These are phyloP conservation scores for Hypomesus transpacificus DNA, from an alignment of 2,113 vertebrate species.

Conservation along the genomic window DNA sequence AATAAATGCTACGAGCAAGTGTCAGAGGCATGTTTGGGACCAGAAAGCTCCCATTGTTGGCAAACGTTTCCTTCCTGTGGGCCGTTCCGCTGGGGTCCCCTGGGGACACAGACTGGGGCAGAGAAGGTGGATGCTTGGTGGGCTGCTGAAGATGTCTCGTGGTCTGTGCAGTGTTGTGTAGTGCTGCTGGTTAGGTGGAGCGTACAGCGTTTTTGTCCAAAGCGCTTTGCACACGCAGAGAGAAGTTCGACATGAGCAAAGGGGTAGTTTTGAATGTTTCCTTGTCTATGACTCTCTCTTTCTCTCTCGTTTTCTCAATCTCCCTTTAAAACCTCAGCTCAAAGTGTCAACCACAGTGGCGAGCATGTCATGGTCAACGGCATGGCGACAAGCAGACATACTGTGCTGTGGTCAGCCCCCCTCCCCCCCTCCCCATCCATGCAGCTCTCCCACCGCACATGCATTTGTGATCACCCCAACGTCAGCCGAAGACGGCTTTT, in stretches of 20 bases:
- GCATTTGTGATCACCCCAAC: slow-evolving; percentile 48
- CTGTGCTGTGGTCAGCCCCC: not conserved
- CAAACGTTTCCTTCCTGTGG: not conserved
- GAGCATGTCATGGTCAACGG: too few species aligned
- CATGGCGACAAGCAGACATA: not conserved
- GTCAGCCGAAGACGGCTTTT: slow-evolving; percentile 52
- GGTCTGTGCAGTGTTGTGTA: too few species aligned
- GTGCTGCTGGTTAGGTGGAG: too few species aligned
- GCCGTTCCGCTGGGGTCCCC: not conserved
- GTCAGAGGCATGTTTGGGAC: too few species aligned
- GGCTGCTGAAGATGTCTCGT: too few species aligned
- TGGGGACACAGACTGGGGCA: not conserved
- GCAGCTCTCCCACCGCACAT: slow-evolving; percentile 31
- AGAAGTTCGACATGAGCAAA: too few species aligned
- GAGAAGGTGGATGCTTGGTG: too few species aligned
- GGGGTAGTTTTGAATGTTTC: not conserved
- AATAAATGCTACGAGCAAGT: too few species aligned
- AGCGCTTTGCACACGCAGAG: too few species aligned
- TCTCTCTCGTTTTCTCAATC: not conserved
- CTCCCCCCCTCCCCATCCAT: not conserved
- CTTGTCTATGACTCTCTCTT: not conserved
- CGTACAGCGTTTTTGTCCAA: too few species aligned
- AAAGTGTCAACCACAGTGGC: too few species aligned
- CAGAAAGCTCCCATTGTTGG: not conserved
- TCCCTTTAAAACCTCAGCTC: too few species aligned